phyloP scores from a whole-genome alignment of 2,113 vertebrate genomes.

The Amphilophus citrinellus region DNA sequence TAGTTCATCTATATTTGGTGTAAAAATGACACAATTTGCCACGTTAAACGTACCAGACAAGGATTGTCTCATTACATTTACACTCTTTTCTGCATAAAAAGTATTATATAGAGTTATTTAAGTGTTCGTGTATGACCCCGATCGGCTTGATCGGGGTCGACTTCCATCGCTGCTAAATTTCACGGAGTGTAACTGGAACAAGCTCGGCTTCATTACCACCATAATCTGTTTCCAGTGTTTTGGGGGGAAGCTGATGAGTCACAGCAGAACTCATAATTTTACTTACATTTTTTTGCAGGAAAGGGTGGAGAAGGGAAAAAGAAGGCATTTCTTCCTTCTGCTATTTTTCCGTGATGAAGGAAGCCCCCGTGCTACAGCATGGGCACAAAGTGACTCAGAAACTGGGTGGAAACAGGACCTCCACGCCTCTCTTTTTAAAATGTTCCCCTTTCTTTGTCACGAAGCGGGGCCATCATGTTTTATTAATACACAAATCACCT shows the following conservation, averaged over 20 bases:
- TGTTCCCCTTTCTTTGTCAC: neutral
- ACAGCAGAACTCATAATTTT: slow-evolving; percentile 49
- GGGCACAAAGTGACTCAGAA: slow-evolving; percentile 67
- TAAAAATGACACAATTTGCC: too few relatives aligned
- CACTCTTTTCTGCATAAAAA: neutral
- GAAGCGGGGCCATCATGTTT: neutral
- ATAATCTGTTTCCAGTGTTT: slow-evolving; percentile 41
- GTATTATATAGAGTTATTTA: neutral
- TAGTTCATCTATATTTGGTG: neutral
- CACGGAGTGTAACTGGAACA: slow-evolving; percentile 25
- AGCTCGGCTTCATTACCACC: neutral
- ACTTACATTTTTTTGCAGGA: slow-evolving; percentile 43
- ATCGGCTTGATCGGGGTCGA: neutral
- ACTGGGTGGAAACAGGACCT: slow-evolving; percentile 49
- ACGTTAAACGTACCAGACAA: too few relatives aligned
- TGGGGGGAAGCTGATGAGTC: slow-evolving; percentile 46
- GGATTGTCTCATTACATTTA: neutral
- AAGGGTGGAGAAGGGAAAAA: slow-evolving; percentile 62
- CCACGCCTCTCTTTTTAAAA: slow-evolving; percentile 39
- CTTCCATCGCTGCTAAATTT: fast-evolving
- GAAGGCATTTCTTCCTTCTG: slow-evolving; percentile 45
- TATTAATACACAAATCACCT: slow-evolving; percentile 21
- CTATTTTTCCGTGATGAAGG: slow-evolving; percentile 48
- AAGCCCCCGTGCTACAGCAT: slow-evolving; percentile 43
- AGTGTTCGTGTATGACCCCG: neutral